Evolutionary conservation across 2,113 vertebrate species (phyloP), one percentile per base, ranked within the genome.

Genomic region (Scophthalmus maximus): DNA sequence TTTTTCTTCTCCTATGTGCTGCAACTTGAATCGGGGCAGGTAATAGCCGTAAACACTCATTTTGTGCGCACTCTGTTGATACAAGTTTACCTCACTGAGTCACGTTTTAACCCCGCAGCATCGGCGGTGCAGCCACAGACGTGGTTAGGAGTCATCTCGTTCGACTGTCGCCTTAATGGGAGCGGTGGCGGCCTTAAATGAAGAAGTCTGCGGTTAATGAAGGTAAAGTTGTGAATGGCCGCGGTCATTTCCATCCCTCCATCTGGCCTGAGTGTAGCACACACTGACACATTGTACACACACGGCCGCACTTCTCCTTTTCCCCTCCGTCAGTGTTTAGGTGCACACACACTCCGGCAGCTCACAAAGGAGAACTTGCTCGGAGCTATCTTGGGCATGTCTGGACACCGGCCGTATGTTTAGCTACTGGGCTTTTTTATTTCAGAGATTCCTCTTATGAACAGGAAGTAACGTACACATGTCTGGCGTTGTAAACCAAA

Each of bases 331-430:
- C 47, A 52, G 79, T 84, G 52, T 79, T 65, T 44, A 78, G 79
- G 23, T 55, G 29, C 50, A 40, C 25, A 49, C 72, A 76, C 73
- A 64, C 61, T 87, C 70, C 9, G 53, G 47, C 18, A n/a, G 40
- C 68, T 82, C 78, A 83, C 83, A 90, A 89, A 89, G 85, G 75
- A 88, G 81, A 93, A 92, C 85, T n/a, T 89, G 72, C 83, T 75
- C 5, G 44, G 40, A 89, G 88, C 90, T 92, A 90, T 92, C 86
- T 92, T 91, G 57, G 91, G 91, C 91, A 88, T 91, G 92, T 93
- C 92, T 93, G 92, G 91, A 88, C 89, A 78, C 57, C 11, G n/a
- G 78, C 83, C 75, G 89, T 90, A 93, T 91, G 91, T 92, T 92
- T 93, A 92, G 92, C 76, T 79, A 51, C 78, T 57, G 68, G 63